Evolutionary conservation across 2,113 vertebrate genomes (phyloP).

Genomic region (Pan paniscus): DNA sequence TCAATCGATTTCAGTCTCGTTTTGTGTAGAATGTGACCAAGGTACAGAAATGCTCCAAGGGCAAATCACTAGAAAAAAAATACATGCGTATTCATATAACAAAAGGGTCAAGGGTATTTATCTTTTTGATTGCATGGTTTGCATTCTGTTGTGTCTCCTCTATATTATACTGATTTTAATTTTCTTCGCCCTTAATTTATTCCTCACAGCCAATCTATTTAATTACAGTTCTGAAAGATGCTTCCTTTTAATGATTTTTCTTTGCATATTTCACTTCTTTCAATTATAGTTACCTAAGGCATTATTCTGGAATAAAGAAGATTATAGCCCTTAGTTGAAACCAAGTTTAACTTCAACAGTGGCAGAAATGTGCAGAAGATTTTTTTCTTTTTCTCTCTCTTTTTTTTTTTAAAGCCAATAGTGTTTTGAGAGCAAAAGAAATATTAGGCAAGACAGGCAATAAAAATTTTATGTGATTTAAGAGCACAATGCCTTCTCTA

Average conservation of each 20-base stretch:
- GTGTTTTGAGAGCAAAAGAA: constrained; percentile 65
- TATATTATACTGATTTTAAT: constrained; percentile 46
- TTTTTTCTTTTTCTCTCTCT: constrained; percentile 60
- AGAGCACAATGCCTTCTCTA: constrained; percentile 28
- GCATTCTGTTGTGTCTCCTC: neutral
- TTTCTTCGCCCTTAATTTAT: constrained; percentile 54
- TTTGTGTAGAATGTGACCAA: neutral
- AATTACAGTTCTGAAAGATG: constrained; percentile 54
- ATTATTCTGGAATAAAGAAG: neutral
- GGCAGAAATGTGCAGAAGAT: neutral
- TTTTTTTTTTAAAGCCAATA: constrained; percentile 60
- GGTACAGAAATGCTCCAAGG: neutral
- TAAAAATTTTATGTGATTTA: constrained; percentile 74
- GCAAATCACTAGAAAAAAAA: neutral
- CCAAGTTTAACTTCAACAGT: neutral
- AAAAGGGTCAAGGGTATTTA: neutral
- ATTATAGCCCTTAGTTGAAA: neutral
- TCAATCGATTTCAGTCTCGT: neutral
- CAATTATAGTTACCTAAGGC: neutral
- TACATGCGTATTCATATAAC: neutral
- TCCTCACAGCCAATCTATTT: constrained; percentile 39
- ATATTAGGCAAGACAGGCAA: constrained; percentile 67
- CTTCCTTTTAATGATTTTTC: constrained; percentile 60
- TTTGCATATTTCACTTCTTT: constrained; percentile 47
- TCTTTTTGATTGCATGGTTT: neutral